Percentiles rank a stretch among this genome's conserved stretches.
phyloP scores from a whole-genome alignment of 2,888 invertebrate species.

The Mythimna loreyi region DNA sequence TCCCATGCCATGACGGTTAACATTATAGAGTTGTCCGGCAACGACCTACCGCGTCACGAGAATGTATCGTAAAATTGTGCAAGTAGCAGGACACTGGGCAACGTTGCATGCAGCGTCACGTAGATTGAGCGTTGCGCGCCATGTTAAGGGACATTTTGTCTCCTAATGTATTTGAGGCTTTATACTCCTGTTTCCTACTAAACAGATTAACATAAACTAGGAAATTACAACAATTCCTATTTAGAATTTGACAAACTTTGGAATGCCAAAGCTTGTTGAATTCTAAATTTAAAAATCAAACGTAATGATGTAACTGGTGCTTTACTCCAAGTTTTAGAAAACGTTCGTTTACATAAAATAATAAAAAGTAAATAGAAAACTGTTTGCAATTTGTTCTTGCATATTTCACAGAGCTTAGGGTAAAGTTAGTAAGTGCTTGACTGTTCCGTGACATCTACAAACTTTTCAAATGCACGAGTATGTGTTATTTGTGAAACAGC shows the following conservation, averaged over 20 bases:
- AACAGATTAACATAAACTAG: constrained; percentile 1
- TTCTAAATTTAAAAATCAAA: too few relatives aligned
- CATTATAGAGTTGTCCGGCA: too few relatives aligned
- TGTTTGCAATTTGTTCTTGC: not conserved
- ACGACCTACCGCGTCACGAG: too few relatives aligned
- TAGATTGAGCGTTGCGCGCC: too few relatives aligned
- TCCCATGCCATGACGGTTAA: too few relatives aligned
- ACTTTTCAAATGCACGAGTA: constrained; percentile 6
- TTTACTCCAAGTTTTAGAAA: not conserved
- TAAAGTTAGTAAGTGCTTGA: constrained; percentile 12
- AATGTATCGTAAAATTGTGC: too few relatives aligned
- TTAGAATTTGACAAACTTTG: not conserved
- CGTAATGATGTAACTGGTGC: too few relatives aligned
- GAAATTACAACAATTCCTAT: constrained; percentile 3
- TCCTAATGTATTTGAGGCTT: too few relatives aligned
- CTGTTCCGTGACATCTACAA: constrained; percentile 28
- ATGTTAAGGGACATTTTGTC: too few relatives aligned
- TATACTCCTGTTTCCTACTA: not conserved
- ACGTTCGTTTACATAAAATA: not conserved
- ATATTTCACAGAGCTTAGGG: not conserved
- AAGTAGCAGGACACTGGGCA: too few relatives aligned
- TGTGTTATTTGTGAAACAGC: constrained; percentile 33
- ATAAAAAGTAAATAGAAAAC: not conserved
- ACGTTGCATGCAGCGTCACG: too few relatives aligned
- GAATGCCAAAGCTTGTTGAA: too few relatives aligned